Percentiles rank a stretch among this genome's conserved stretches.
Evolutionary conservation across 2,113 vertebrate genomes (phyloP).

Genomic region (Felis chaus): DNA sequence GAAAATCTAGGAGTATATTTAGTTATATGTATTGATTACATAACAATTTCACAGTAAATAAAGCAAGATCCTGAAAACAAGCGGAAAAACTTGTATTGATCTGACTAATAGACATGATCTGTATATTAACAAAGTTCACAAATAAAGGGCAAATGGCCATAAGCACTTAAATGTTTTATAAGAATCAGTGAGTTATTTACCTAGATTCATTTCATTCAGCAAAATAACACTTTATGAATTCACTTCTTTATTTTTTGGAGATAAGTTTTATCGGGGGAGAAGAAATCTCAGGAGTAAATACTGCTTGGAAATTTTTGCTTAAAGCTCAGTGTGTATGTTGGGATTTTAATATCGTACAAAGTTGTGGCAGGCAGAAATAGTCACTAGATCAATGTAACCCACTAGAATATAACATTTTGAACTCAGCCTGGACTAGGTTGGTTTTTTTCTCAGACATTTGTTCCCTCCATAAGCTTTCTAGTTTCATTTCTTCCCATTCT

Average conservation of each 20-base stretch:
- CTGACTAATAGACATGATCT: background rate
- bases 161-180: background rate
- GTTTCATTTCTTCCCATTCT: background rate
- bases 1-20: background rate
- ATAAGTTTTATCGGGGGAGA: background rate
- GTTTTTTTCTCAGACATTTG: background rate
- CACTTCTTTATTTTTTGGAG: too few relatives aligned
- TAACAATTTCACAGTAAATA: background rate
- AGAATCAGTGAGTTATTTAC: background rate
- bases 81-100: background rate
- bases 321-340: background rate
- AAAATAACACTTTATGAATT: background rate
- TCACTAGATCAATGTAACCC: background rate
- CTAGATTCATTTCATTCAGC: background rate
- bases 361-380: background rate
- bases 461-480: background rate
- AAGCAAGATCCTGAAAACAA: background rate
- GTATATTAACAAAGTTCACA: background rate
- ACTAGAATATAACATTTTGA: background rate
- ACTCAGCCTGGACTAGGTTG: background rate
- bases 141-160: background rate
- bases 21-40: background rate
- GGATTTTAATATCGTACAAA: conserved; percentile 14
- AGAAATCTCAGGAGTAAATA: background rate
- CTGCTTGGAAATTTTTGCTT: background rate